phyloP scores from a whole-genome alignment of 2,888 invertebrate species.

The Mechanitis mazaeus region DNA sequence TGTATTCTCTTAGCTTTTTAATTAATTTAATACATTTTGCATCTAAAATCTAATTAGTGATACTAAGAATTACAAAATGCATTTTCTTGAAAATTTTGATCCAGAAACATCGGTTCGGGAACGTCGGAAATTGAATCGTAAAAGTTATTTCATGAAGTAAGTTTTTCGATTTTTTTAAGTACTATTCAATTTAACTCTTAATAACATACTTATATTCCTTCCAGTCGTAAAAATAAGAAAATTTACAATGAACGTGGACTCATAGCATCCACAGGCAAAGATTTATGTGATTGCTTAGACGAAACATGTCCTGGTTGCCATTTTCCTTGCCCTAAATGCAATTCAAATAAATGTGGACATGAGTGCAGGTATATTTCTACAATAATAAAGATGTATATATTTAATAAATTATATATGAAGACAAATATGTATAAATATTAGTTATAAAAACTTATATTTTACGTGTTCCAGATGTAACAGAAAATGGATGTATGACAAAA shows the following conservation, averaged over 20 bases:
- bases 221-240: conserved; percentile 72
- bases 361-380: conserved; percentile 80
- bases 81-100: conserved; percentile 80
- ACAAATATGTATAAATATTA: neutral
- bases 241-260: conserved; percentile 84
- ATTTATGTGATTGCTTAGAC: conserved; percentile 91
- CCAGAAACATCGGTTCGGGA: conserved; percentile 88
- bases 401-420: neutral
- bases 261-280: conserved; percentile 78
- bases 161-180: conserved; percentile 18
- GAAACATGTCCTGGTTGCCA: conserved; percentile 89
- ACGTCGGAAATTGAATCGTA: conserved; percentile 84
- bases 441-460: conserved; percentile 26
- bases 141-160: conserved; percentile 69
- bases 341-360: conserved; percentile 85
- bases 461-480: conserved; percentile 78
- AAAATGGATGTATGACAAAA: conserved; percentile 86
- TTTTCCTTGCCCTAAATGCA: conserved; percentile 85
- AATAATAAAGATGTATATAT: neutral
- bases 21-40: too few species aligned
- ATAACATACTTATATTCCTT: conserved; percentile 26
- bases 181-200: neutral
- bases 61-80: conserved; percentile 34
- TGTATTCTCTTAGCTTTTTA: too few species aligned
- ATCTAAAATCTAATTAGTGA: too few species aligned